These are phyloP conservation scores for Acrobasis repandana DNA, from an alignment of 2,888 invertebrate genomes.

Conservation along the genomic window DNA sequence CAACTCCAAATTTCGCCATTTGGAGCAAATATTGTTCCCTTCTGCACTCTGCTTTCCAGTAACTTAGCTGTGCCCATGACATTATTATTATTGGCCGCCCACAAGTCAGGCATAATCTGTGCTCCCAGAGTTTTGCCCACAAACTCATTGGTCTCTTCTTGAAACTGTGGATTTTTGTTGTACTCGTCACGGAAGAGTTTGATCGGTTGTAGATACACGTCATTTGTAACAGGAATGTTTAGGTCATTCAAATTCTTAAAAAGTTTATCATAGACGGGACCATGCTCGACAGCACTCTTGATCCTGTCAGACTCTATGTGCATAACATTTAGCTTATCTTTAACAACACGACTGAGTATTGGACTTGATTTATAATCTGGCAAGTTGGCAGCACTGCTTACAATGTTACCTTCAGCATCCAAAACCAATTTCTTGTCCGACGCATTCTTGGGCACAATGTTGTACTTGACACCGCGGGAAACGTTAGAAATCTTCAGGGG, in stretches of 20 bases:
- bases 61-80: slow-evolving; percentile 67
- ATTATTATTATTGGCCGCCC: slow-evolving; percentile 70
- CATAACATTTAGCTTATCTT: slow-evolving; percentile 79
- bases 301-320: slow-evolving; percentile 81
- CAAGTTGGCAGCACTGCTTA: slow-evolving; percentile 75
- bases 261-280: slow-evolving; percentile 83
- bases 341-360: slow-evolving; percentile 71
- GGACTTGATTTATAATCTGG: slow-evolving; percentile 76
- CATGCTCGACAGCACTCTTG: slow-evolving; percentile 83
- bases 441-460: slow-evolving; percentile 75
- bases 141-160: slow-evolving; percentile 80
- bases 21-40: slow-evolving; percentile 78
- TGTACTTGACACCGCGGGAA: slow-evolving; percentile 74
- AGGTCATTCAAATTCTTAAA: slow-evolving; percentile 79
- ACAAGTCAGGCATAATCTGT: slow-evolving; percentile 71
- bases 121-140: slow-evolving; percentile 72
- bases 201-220: slow-evolving; percentile 81
- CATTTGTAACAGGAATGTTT: slow-evolving; percentile 76
- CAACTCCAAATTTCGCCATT: slow-evolving; percentile 81
- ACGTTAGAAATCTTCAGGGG: slow-evolving; percentile 77
- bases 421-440: slow-evolving; percentile 77
- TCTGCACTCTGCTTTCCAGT: slow-evolving; percentile 69
- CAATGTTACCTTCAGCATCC: slow-evolving; percentile 74
- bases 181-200: slow-evolving; percentile 81
- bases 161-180: slow-evolving; percentile 78